These are phyloP conservation scores for Gopherus flavomarginatus DNA, from an alignment of 2,113 vertebrate species.

Conservation along the genomic window DNA sequence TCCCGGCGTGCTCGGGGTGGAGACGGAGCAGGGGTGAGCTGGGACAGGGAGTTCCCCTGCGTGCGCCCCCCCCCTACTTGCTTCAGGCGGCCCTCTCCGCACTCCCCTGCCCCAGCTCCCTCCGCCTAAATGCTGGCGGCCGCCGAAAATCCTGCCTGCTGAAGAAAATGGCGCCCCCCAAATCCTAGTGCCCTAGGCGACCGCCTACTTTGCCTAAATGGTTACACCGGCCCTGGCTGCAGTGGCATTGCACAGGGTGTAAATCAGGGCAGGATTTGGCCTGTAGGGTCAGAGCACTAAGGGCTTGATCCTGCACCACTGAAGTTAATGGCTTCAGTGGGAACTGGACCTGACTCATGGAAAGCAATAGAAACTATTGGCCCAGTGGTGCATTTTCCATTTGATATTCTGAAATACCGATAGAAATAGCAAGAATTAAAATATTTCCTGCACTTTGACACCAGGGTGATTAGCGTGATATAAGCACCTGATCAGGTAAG, in stretches of 20 bases:
- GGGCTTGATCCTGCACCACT: background rate
- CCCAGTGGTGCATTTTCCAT: background rate
- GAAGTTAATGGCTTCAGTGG: background rate
- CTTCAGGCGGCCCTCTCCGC: no score
- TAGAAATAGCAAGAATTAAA: background rate
- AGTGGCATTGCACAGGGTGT: background rate
- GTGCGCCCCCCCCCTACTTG: no score
- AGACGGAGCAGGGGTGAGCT: no score
- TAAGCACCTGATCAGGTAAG: background rate
- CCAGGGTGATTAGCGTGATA: background rate
- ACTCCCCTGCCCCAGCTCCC: no score
- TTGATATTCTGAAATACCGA: background rate
- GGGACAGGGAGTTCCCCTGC: no score
- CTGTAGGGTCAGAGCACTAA: background rate
- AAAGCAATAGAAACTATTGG: background rate
- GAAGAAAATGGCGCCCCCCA: no score
- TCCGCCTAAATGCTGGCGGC: no score
- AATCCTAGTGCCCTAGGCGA: no score
- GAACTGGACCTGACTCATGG: background rate
- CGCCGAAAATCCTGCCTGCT: no score
- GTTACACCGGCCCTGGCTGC: background rate
- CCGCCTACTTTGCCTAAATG: no score
- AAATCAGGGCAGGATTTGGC: rapidly evolving
- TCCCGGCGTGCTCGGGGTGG: no score
- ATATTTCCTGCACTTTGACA: background rate